Evolutionary conservation across 2,888 invertebrate genomes (phyloP).

Genomic region (Scaptomyza flava): DNA sequence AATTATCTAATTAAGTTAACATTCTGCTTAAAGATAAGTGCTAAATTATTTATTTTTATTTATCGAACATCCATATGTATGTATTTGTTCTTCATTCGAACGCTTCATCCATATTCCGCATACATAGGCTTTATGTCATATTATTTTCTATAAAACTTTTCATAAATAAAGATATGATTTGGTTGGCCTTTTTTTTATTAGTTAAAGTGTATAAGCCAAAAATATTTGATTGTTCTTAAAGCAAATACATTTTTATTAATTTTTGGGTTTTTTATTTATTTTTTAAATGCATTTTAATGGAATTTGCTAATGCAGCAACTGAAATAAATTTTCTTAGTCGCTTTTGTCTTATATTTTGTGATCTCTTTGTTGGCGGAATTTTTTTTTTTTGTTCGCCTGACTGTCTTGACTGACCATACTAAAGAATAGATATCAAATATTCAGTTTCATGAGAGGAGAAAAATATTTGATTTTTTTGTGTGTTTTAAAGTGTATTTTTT

Average conservation of each 20-base stretch:
- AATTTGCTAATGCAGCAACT: conserved; percentile 30
- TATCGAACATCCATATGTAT: conserved; percentile 42
- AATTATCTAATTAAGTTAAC: conserved; percentile 82
- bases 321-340: conserved; percentile 39
- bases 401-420: conserved; percentile 6
- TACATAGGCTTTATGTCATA: neutral
- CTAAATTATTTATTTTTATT: conserved; percentile 74
- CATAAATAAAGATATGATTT: neutral
- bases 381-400: conserved; percentile 17
- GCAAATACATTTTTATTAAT: neutral
- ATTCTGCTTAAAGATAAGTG: conserved; percentile 78
- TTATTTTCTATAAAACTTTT: neutral
- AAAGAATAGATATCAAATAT: neutral
- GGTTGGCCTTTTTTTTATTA: no score
- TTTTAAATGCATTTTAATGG: conserved; percentile 30
- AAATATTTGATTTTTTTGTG: no score
- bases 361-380: conserved; percentile 32
- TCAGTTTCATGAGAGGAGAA: no score
- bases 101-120: conserved; percentile 6
- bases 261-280: conserved; percentile 3
- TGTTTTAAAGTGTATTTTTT: no score
- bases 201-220: neutral
- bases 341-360: conserved; percentile 51
- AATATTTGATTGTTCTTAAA: conserved; percentile 8
- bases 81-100: conserved; percentile 8